Evolutionary conservation across 1,140 invertebrate genomes (phyloP), one percentile per base, ranked within the genome.

Genomic region (Holotrichia oblita): DNA sequence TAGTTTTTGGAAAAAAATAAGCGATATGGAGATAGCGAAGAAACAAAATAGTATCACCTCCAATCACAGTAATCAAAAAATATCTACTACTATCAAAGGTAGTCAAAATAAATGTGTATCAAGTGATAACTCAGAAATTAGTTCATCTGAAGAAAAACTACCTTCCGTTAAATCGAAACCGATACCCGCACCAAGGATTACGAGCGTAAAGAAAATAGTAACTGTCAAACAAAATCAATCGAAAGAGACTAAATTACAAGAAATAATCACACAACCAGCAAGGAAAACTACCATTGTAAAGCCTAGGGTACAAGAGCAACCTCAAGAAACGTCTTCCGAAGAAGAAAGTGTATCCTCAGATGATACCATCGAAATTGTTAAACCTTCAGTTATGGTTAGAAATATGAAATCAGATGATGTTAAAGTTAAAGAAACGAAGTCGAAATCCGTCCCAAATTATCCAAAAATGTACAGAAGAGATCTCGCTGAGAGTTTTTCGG

Each of bases 1-100:
- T 75, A 76, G 79, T 0, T 84, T 86, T 77, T 84, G 82, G 80
- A 76, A 82, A 34, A 85, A 85, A 81, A 75, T 86, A 27, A 81
- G 80, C 41, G 81, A 82, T 73, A 78, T 83, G 34, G 81, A 85
- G 78, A 34, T 73, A 75, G 59, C 79, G 78, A 75, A 80, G 72
- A 75, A 79, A 34, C 22, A 20, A 27, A 75, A 77, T 48, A 79
- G 61, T 41, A 77, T 44, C 48, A n/a, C 7, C n/a, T 24, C 20
- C 6, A 48, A 9, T 34, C 55, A 74, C 4, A 4, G 27, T 4
- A 34, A 34, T 34, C 1, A 34, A 34, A 34, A 34, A 34, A 34
- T 34, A 34, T 34, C 27, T 34, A 1, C 27, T 34, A 1, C 27
- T 34, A 40, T 40, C 2, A 74, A 74, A 74, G 12, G 6, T 72